Conservation (phyloP, 1,140 invertebrate species). For the Hylaeus anthracinus region DNA sequence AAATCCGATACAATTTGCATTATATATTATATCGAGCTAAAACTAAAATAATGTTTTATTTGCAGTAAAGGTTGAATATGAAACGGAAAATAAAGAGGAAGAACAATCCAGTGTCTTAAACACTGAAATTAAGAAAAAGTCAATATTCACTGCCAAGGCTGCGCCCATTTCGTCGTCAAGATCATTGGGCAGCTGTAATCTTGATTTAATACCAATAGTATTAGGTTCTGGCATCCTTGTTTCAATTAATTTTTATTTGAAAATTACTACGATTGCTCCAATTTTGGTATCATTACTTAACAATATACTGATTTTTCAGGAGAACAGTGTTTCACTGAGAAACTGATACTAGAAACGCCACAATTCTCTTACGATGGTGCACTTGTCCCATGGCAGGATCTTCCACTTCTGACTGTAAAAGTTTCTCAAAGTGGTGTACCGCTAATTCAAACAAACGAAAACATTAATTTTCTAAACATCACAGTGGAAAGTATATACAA, state of each 20-base stretch:
- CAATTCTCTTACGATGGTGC: slow-evolving; percentile 38
- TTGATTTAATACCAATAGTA: slow-evolving; percentile 65
- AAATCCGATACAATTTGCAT: neutral
- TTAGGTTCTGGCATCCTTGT: slow-evolving; percentile 54
- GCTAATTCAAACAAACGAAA: slow-evolving; percentile 29
- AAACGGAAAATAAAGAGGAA: neutral
- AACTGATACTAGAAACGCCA: slow-evolving; percentile 60
- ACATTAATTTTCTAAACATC: slow-evolving; percentile 61
- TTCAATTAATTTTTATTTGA: neutral
- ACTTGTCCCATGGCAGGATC: slow-evolving; percentile 63
- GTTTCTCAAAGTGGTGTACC: slow-evolving; percentile 4
- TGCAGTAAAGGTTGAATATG: slow-evolving; percentile 30
- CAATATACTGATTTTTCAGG: slow-evolving; percentile 44
- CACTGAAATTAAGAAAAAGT: slow-evolving; percentile 20
- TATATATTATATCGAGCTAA: too few species aligned
- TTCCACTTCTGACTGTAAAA: slow-evolving; percentile 56
- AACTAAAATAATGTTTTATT: neutral
- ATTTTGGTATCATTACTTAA: neutral
- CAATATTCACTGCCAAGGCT: slow-evolving; percentile 8
- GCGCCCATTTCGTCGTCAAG: neutral
- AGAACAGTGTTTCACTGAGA: slow-evolving; percentile 51
- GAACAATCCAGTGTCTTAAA: neutral
- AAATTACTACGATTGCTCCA: neutral
- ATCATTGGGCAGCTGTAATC: slow-evolving; percentile 62
- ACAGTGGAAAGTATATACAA: slow-evolving; percentile 71